Evolutionary conservation across 2,797 vertebrate genomes (phyloP).

Genomic region (Sparidentex hasta): DNA sequence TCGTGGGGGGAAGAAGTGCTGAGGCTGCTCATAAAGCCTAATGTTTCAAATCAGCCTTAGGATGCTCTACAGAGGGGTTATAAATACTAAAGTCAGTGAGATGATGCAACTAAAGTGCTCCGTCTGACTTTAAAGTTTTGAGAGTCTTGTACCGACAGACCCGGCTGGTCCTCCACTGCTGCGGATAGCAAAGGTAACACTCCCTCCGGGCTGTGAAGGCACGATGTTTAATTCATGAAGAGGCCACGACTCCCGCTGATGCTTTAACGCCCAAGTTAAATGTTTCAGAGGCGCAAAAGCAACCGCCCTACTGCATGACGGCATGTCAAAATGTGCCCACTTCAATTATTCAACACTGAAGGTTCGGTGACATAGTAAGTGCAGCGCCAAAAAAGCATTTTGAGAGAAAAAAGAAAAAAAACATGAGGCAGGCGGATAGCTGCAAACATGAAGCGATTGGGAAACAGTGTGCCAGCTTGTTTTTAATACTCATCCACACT

Average conservation of each 20-base stretch:
- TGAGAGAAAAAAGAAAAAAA: neutral
- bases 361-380: conserved; percentile 37
- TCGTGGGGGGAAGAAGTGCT: conserved; percentile 63
- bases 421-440: conserved; percentile 2
- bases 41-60: conserved; percentile 72
- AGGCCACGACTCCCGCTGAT: conserved; percentile 33
- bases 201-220: conserved; percentile 58
- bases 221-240: conserved; percentile 74
- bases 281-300: conserved; percentile 46
- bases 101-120: conserved; percentile 62
- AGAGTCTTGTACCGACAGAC: conserved; percentile 27
- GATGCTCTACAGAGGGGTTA: conserved; percentile 54
- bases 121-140: conserved; percentile 46
- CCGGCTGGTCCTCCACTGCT: conserved; percentile 30
- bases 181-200: conserved; percentile 52
- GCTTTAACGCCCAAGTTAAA: conserved; percentile 48
- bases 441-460: conserved; percentile 6
- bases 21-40: conserved; percentile 69
- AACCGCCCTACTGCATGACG: conserved; percentile 23
- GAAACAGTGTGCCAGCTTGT: conserved; percentile 5
- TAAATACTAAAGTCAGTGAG: conserved; percentile 64
- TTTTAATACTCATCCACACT: conserved; percentile 14
- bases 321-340: conserved; percentile 43
- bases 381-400: conserved; percentile 27
- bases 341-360: conserved; percentile 60